A percentile compares a stretch with the other conserved stretches of the same genome.
These are phyloP conservation scores for Phaenicophaeus curvirostris DNA, from an alignment of 2,797 vertebrate species.

Conservation along the genomic window DNA sequence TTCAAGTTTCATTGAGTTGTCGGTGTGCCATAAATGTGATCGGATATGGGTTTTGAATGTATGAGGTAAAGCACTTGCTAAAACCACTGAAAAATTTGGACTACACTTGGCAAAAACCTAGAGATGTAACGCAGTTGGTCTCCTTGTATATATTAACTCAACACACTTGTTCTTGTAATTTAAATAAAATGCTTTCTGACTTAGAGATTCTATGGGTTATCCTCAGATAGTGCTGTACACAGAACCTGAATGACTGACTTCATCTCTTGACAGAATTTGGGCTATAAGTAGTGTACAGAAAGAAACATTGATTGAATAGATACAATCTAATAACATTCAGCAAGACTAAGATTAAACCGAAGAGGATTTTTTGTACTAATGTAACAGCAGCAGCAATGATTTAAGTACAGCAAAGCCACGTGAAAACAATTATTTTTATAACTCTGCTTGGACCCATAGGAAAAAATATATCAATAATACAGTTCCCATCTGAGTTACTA, in stretches of 20 bases:
- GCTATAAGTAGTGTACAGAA: not conserved
- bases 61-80: not conserved
- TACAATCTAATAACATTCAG: not conserved
- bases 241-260: not conserved
- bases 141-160: not conserved
- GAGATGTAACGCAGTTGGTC: fast-evolving
- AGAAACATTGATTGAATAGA: not conserved
- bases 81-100: not conserved
- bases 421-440: not conserved
- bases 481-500: not conserved
- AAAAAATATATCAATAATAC: not conserved
- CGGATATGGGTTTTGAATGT: fast-evolving
- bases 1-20: not conserved
- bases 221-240: fast-evolving
- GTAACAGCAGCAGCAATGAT: not conserved
- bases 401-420: not conserved
- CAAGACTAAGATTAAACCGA: not conserved
- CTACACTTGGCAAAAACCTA: not conserved
- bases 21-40: not conserved
- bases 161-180: not conserved
- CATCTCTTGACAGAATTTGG: not conserved
- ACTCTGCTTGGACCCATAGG: not conserved
- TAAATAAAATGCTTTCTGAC: not conserved
- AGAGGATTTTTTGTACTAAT: not conserved
- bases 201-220: not conserved